Evolutionary conservation across 35 echinoderm and acorn worm species (phyloP).

Genomic region (Lytechinus variegatus): DNA sequence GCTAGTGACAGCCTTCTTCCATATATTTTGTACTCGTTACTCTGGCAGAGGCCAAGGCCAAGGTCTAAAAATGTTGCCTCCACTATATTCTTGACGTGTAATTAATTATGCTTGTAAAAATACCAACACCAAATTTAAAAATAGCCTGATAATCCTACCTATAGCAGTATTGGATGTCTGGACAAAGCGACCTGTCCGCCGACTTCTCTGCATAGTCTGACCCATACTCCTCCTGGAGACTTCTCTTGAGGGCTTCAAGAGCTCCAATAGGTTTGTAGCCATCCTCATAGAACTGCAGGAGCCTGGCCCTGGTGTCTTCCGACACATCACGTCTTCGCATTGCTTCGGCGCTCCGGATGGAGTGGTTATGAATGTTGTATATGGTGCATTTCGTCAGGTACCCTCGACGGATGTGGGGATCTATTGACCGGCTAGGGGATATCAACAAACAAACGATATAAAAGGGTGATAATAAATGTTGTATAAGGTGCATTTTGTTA

Average conservation of each 20-base stretch:
- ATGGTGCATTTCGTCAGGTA: not conserved
- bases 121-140: not conserved
- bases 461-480: too few species aligned
- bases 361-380: conserved; percentile 10
- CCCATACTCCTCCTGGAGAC: not conserved
- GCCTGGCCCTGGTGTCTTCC: not conserved
- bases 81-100: not conserved
- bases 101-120: not conserved
- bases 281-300: not conserved
- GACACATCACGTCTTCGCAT: conserved; percentile 33
- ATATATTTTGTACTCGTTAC: not conserved
- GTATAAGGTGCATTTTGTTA: too few species aligned
- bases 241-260: not conserved
- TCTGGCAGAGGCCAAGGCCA: not conserved
- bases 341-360: not conserved
- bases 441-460: too few species aligned
- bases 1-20: not conserved
- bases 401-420: not conserved
- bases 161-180: conserved; percentile 22
- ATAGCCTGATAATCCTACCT: not conserved
- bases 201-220: not conserved
- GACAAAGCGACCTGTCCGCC: not conserved
- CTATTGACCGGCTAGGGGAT: not conserved
- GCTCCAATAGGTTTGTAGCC: not conserved
- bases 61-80: not conserved